A percentile compares a stretch with the other conserved stretches of the same genome.
Conservation (phyloP, 2,113 vertebrate genomes). For the Halichoerus grypus region DNA sequence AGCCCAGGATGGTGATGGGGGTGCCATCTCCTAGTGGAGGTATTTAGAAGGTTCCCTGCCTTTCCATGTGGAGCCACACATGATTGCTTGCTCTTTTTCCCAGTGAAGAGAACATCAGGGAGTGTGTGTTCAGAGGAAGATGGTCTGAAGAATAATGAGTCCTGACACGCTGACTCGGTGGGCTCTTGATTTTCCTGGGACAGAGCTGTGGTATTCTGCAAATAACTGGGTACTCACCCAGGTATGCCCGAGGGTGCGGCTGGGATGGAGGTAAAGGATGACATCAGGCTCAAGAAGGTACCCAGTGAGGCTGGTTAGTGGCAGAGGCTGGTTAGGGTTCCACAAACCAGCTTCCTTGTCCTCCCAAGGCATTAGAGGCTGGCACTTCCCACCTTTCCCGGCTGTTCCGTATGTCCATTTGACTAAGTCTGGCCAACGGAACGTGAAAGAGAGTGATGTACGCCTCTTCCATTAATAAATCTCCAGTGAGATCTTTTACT, state of each 20-base stretch:
- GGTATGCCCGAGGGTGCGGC: accelerated
- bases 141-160: not conserved
- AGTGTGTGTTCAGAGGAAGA: not conserved
- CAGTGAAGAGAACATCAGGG: not conserved
- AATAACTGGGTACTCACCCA: not conserved
- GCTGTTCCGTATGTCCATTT: not conserved
- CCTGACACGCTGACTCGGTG: not conserved
- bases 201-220: not conserved
- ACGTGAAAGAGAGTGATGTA: not conserved
- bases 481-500: accelerated
- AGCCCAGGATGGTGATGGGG: accelerated
- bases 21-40: not conserved
- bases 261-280: not conserved
- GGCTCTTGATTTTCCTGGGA: not conserved
- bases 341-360: not conserved
- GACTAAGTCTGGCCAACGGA: not conserved
- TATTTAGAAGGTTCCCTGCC: not conserved
- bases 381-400: not conserved
- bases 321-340: not conserved
- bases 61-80: not conserved
- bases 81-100: not conserved
- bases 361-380: not conserved
- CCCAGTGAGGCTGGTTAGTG: not conserved
- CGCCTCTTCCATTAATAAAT: not conserved
- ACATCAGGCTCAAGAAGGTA: not conserved